phyloP scores from a whole-genome alignment of 2,888 invertebrate species.

The Tenthredo livida region DNA sequence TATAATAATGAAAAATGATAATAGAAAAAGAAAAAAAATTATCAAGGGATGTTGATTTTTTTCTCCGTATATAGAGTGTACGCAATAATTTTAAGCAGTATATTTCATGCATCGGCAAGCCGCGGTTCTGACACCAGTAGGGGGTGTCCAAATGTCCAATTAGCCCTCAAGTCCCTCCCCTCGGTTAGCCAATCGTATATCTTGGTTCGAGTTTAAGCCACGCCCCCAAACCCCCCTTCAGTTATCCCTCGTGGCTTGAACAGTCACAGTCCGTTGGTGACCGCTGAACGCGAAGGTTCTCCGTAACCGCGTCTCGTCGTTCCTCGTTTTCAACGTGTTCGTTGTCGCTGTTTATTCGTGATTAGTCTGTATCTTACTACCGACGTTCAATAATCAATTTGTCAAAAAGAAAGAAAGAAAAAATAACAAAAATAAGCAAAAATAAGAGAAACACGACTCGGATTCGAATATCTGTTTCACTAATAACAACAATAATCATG shows the following conservation, averaged over 20 bases:
- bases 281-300: conserved; percentile 70
- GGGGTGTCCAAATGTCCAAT: conserved; percentile 69
- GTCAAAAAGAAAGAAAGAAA: neutral
- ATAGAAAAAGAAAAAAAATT: neutral
- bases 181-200: conserved; percentile 55
- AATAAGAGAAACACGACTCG: no score
- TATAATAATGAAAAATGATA: no score
- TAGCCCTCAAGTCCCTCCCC: conserved; percentile 61
- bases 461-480: neutral
- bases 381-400: neutral
- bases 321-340: conserved; percentile 33
- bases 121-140: conserved; percentile 18
- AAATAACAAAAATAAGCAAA: neutral
- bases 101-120: conserved; percentile 7
- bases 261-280: conserved; percentile 72
- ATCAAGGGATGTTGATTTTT: no score
- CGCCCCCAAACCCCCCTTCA: conserved; percentile 65
- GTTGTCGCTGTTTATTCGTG: conserved; percentile 6
- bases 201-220: conserved; percentile 58
- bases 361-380: neutral
- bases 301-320: conserved; percentile 27
- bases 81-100: conserved; percentile 13
- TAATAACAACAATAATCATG: neutral
- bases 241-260: conserved; percentile 72
- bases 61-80: neutral